Evolutionary conservation across 2,888 invertebrate genomes (phyloP), one percentile per base, ranked within the genome.

Genomic region (Hyposoter dolosus): DNA sequence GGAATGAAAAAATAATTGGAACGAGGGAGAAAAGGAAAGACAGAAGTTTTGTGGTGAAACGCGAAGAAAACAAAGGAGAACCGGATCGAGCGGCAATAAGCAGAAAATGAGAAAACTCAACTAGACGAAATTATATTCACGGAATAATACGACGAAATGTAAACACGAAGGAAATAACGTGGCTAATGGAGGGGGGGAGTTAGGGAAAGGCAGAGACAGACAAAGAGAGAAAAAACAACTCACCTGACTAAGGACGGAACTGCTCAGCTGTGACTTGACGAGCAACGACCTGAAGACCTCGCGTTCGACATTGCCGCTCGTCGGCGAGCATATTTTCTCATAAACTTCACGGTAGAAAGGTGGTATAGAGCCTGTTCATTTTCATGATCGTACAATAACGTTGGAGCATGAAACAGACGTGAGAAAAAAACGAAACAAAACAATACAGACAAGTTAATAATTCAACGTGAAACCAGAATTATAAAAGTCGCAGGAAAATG

Each of bases 271-370:
- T 53, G 95, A 95, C 90, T 95, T 94, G 83, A 94, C 94, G 84
- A 96, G 94, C 23, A 96, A 91, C 82, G 94, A 94, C 90, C 95
- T 94, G 90, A 95, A 95, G 23, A 95, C 94, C 90, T 96, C 95
- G 79, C 94, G 93, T 87, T 95, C 94, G 69, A 96, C 94, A 84
- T 95, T 95, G 85, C 95, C 95, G 87, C 95, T 95, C 88, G 95
- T 94, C 82, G 94, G 94, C 65, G 95, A 95, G 90, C 95, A 95
- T 80, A 95, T 94, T 90, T 92, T 94, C 91, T 95, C 95, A 91
- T 95, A 95, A 85, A 95, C 94, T 91, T 95, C 95, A 86, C 95
- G 93, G 91, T 95, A 96, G 89, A 94, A 94, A 43, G 95, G 93
- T 85, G 96, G 95, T 88, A 95, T 95, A 60, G 95, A 94, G 89